A percentile compares a stretch with the other conserved stretches of the same genome.
These are phyloP conservation scores for Oedothorax gibbosus DNA, from an alignment of 1,140 invertebrate species.

Conservation along the genomic window DNA sequence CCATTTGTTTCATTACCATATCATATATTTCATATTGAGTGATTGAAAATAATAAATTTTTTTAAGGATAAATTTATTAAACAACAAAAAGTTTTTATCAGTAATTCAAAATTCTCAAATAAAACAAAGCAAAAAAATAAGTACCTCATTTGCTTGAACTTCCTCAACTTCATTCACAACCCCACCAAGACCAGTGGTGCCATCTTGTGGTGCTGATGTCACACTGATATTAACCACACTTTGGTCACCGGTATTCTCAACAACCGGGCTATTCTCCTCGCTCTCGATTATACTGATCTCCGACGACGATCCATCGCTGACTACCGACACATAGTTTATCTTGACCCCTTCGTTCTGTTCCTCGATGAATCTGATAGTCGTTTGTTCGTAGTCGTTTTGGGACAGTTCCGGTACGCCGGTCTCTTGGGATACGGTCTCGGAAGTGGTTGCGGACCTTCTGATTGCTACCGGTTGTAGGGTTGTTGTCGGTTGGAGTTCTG, in stretches of 20 bases:
- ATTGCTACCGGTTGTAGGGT: too few species aligned
- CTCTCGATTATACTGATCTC: conserved; percentile 55
- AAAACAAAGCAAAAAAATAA: too few species aligned
- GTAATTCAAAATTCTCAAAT: too few species aligned
- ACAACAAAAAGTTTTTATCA: too few species aligned
- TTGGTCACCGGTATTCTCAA: conserved; percentile 23
- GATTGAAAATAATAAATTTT: too few species aligned
- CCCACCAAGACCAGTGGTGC: not conserved
- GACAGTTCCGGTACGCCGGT: conserved; percentile 55
- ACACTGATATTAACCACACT: conserved; percentile 15
- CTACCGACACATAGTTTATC: not conserved
- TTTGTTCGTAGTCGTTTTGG: not conserved
- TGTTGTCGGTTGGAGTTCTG: conserved; percentile 10
- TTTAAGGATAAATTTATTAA: too few species aligned
- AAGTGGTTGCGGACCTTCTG: not conserved
- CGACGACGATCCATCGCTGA: conserved; percentile 46
- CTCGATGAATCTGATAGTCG: not conserved
- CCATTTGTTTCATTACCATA: too few species aligned
- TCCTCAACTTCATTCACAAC: not conserved
- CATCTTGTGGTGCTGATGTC: not conserved
- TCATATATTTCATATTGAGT: too few species aligned
- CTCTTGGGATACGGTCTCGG: conserved; percentile 54
- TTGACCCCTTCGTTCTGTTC: not conserved
- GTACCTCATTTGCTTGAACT: too few species aligned
- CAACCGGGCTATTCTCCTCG: conserved; percentile 28